Evolutionary conservation across 2,888 invertebrate genomes (phyloP).

Genomic region (Nymphalis polychloros): DNA sequence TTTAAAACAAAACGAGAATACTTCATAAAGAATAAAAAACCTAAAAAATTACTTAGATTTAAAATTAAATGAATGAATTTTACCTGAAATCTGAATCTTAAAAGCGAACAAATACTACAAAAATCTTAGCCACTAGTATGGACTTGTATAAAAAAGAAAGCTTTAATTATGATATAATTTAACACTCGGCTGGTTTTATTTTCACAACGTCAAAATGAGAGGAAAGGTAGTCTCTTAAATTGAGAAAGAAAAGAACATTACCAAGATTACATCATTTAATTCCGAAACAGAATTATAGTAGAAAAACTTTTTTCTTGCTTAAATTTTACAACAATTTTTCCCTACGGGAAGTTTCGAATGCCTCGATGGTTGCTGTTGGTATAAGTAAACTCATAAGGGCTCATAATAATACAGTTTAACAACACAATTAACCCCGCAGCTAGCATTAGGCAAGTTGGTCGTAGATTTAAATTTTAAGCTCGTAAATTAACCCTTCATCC

Average conservation of each 20-base stretch:
- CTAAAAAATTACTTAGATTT: too few species aligned
- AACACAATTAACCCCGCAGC: slow-evolving; percentile 74
- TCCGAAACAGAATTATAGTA: slow-evolving; percentile 2
- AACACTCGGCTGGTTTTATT: slow-evolving; percentile 4
- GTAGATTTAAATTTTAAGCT: slow-evolving; percentile 81
- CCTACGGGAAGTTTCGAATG: slow-evolving; percentile 1
- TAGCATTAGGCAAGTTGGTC: slow-evolving; percentile 76
- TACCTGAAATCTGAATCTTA: too few species aligned
- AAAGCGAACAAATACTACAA: too few species aligned
- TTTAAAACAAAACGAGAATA: background rate
- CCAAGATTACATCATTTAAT: slow-evolving; percentile 9
- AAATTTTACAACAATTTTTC: slow-evolving; percentile 1
- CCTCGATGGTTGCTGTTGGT: slow-evolving; percentile 12
- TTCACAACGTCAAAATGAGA: slow-evolving; percentile 5
- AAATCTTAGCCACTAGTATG: too few species aligned
- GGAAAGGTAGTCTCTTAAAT: slow-evolving; percentile 10
- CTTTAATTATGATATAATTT: slow-evolving; percentile 6
- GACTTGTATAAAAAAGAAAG: too few species aligned
- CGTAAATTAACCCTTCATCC: slow-evolving; percentile 81
- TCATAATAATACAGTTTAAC: slow-evolving; percentile 73
- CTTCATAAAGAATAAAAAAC: too few species aligned
- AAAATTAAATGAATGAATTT: too few species aligned
- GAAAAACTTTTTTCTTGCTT: slow-evolving; percentile 3
- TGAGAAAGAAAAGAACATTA: slow-evolving; percentile 10
- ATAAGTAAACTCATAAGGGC: slow-evolving; percentile 35